A percentile compares a stretch with the other conserved stretches of the same genome.
These are phyloP conservation scores for Oligia latruncula DNA, from an alignment of 2,888 invertebrate species.

Conservation along the genomic window DNA sequence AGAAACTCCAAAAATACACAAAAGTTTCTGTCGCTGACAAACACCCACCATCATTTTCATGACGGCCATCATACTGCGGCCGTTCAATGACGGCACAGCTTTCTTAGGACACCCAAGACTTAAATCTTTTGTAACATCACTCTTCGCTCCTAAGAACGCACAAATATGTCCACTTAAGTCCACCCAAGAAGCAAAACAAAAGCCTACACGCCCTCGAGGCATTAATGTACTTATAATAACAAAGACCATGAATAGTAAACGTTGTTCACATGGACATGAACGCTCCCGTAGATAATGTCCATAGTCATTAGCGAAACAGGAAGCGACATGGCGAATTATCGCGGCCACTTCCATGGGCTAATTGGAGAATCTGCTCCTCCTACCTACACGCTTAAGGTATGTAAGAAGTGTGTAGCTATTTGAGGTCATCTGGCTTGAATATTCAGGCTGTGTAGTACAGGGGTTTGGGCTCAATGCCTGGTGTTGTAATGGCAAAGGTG, in stretches of 20 bases:
- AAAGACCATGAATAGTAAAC: slow-evolving; percentile 68
- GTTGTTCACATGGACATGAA: slow-evolving; percentile 59
- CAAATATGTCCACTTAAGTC: slow-evolving; percentile 26
- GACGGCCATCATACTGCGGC: neutral
- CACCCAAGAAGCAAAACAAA: slow-evolving; percentile 56
- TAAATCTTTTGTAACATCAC: neutral
- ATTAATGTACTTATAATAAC: slow-evolving; percentile 69
- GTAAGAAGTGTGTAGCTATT: slow-evolving; percentile 20
- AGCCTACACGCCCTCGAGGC: slow-evolving; percentile 40
- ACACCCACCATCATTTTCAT: neutral
- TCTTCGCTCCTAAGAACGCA: neutral
- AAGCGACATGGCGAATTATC: slow-evolving; percentile 70
- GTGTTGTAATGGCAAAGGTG: neutral
- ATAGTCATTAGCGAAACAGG: slow-evolving; percentile 71
- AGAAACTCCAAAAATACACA: neutral
- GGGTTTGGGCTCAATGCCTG: slow-evolving; percentile 6
- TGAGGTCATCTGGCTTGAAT: slow-evolving; percentile 47
- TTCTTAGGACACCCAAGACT: neutral
- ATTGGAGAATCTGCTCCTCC: slow-evolving; percentile 67
- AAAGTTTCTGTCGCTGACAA: neutral
- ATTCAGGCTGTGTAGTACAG: slow-evolving; percentile 8
- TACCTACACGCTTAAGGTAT: slow-evolving; percentile 27
- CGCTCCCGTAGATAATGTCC: slow-evolving; percentile 63
- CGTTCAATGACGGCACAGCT: neutral
- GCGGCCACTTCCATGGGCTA: slow-evolving; percentile 62